These are phyloP conservation scores for Drosophila pseudotalamancana DNA, from an alignment of 2,888 invertebrate species.

Conservation along the genomic window DNA sequence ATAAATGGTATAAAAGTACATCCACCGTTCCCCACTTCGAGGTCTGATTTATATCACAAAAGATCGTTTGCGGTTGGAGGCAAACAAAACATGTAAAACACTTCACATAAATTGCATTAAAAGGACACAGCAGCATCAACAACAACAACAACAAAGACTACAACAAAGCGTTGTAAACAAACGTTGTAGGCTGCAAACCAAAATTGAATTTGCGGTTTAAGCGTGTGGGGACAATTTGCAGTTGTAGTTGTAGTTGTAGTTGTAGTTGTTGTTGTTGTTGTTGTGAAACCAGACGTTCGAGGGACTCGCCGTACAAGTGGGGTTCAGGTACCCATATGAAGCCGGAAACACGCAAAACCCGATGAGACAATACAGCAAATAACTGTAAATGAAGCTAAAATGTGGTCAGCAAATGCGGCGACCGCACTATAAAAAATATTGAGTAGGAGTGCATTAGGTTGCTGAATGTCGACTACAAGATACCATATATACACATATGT, in stretches of 20 bases:
- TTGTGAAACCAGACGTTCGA: neutral
- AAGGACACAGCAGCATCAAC: conserved; percentile 25
- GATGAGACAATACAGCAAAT: conserved; percentile 53
- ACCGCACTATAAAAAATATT: conserved; percentile 32
- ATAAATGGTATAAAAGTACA: neutral
- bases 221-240: conserved; percentile 26
- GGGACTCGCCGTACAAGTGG: conserved; percentile 10
- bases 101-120: conserved; percentile 75
- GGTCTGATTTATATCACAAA: conserved; percentile 33
- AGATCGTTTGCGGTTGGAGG: conserved; percentile 60
- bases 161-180: conserved; percentile 40
- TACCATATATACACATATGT: neutral
- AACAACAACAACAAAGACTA: conserved; percentile 18
- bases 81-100: conserved; percentile 59
- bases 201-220: conserved; percentile 76
- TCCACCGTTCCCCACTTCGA: neutral
- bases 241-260: conserved; percentile 17
- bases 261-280: conserved; percentile 20
- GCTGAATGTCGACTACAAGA: neutral
- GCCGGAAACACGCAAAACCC: conserved; percentile 15
- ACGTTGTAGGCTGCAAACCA: conserved; percentile 65
- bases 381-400: conserved; percentile 77
- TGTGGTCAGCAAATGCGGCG: conserved; percentile 61
- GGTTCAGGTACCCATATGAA: conserved; percentile 23
- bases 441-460: too few species aligned